Conservation (phyloP, 2,113 vertebrate genomes). For the Salvator merianae region DNA sequence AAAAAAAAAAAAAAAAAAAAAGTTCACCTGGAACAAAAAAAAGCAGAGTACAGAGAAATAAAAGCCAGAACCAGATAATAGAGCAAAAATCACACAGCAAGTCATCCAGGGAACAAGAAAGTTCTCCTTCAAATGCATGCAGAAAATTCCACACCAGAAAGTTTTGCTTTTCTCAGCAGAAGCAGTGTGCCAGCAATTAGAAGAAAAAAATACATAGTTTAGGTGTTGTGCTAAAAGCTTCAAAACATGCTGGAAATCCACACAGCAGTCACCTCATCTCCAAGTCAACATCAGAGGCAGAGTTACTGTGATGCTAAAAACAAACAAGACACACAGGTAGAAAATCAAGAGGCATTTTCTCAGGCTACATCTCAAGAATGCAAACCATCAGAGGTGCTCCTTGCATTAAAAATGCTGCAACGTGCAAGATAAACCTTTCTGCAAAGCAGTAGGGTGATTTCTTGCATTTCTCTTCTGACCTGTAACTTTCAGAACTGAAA, state of each 20-base stretch:
- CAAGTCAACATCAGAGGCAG: background rate
- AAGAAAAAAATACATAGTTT: background rate
- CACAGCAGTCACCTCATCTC: background rate
- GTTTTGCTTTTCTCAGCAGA: background rate
- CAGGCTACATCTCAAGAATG: background rate
- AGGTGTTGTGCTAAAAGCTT: background rate
- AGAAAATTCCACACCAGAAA: background rate
- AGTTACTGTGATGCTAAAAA: background rate
- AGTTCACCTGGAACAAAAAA: background rate
- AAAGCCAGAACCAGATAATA: background rate
- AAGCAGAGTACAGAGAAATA: background rate
- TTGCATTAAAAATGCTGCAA: background rate
- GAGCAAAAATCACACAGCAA: conserved; percentile 14
- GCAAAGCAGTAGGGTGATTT: background rate
- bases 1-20: too few relatives aligned
- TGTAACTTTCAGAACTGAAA: too few relatives aligned
- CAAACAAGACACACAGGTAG: background rate
- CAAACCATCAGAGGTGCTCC: background rate
- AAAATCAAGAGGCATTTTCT: background rate
- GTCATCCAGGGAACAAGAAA: background rate
- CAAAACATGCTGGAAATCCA: background rate
- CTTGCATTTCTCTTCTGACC: background rate
- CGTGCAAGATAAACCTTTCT: background rate
- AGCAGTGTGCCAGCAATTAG: accelerated
- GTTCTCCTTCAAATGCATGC: background rate